Evolutionary conservation across 2,113 vertebrate species (phyloP).

Genomic region (Coturnix japonica): DNA sequence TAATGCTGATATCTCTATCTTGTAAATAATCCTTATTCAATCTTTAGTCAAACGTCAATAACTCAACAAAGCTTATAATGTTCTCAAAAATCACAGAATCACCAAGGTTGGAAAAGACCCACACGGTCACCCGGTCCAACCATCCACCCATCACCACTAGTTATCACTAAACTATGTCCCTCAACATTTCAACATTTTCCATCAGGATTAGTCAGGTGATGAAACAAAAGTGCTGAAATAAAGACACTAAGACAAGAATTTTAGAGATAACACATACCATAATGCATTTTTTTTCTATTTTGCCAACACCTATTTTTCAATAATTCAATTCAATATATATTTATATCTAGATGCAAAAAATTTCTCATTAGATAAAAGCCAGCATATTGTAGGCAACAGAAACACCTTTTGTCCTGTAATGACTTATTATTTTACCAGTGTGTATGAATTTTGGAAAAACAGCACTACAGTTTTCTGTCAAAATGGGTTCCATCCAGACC

Average conservation of each 20-base stretch:
- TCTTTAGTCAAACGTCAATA: slow-evolving; percentile 23
- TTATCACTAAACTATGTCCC: too few relatives aligned
- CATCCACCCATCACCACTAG: too few relatives aligned
- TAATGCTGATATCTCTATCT: background rate
- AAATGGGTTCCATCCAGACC: background rate
- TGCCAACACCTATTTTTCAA: background rate
- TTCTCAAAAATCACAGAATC: slow-evolving; percentile 9
- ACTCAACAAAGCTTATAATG: background rate
- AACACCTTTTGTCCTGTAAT: background rate
- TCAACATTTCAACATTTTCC: background rate
- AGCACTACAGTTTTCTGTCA: background rate
- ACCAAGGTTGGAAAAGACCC: too few relatives aligned
- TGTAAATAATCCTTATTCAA: slow-evolving; percentile 15
- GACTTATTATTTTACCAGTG: background rate
- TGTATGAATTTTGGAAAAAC: background rate
- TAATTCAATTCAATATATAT: background rate
- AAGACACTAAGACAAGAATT: slow-evolving; percentile 2
- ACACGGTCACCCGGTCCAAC: too few relatives aligned
- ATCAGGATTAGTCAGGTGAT: background rate
- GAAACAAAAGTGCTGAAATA: background rate
- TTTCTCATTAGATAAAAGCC: background rate
- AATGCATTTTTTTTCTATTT: background rate
- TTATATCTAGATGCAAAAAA: background rate
- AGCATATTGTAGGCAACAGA: background rate
- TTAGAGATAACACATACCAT: background rate